A percentile compares a stretch with the other conserved stretches of the same genome.
These are phyloP conservation scores for Caranx ignobilis DNA, from an alignment of 2,113 vertebrate genomes.

Conservation along the genomic window DNA sequence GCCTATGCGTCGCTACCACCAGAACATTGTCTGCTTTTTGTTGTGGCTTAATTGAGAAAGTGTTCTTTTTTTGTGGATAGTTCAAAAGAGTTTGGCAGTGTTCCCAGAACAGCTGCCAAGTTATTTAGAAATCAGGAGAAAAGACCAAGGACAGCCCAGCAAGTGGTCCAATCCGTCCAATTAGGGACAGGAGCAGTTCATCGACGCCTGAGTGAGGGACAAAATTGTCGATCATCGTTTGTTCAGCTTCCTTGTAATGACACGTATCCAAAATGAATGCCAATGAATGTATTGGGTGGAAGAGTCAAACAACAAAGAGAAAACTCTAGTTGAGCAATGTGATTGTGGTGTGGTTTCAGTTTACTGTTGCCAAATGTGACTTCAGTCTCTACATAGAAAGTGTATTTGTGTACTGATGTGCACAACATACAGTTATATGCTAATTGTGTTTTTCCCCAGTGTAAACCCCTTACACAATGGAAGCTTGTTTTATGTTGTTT, in stretches of 20 bases:
- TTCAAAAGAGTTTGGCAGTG: slow-evolving; percentile 14
- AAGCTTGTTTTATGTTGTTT: slow-evolving; percentile 13
- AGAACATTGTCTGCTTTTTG: neutral
- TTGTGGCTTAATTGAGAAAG: slow-evolving; percentile 4
- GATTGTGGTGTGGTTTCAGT: neutral
- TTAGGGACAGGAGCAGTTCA: slow-evolving; percentile 1
- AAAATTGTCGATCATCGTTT: neutral
- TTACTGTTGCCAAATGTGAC: neutral
- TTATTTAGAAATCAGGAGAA: slow-evolving; percentile 22
- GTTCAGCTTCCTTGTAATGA: neutral
- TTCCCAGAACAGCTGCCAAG: slow-evolving; percentile 42
- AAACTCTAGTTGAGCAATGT: neutral
- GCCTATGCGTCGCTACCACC: neutral
- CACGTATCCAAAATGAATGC: neutral
- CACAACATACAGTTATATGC: neutral
- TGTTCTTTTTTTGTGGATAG: neutral
- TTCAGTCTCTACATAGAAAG: neutral
- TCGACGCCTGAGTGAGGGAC: neutral
- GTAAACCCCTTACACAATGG: neutral
- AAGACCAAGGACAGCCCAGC: slow-evolving; percentile 28
- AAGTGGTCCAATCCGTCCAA: slow-evolving; percentile 29
- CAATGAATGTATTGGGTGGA: neutral
- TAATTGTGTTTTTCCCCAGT: neutral
- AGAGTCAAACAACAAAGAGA: neutral
- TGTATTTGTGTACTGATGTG: neutral